Evolutionary conservation across 2,113 vertebrate species (phyloP), one percentile per base, ranked within the genome.

Genomic region (Malurus alboscapulatus): DNA sequence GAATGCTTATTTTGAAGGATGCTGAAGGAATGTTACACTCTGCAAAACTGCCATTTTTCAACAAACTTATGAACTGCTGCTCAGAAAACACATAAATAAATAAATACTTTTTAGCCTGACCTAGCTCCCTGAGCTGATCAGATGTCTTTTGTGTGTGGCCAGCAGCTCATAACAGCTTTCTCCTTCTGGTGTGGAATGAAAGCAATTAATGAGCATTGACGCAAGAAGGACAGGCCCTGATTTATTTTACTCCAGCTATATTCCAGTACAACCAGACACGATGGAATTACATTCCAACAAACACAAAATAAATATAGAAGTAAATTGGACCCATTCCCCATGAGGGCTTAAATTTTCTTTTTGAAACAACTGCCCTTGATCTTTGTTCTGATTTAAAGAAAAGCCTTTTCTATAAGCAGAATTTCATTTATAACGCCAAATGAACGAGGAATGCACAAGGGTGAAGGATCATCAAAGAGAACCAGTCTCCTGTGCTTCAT

Each of bases 191-290:
- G 38, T 73, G 78, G 82, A 91, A 96, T 91, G 75, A 91, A 91
- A 90, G 59, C 85, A 95, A 88, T 88, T 96, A 95, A 84, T 58
- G 82, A 93, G 66, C 88, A 88, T 16, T 95, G 93, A 93, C 26
- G 55, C 82, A 93, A 90, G 78, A 84, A 94, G 51, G 71, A 88
- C 2, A 7, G 38, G 38, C 62, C 61, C 53, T 65, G 58, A 68
- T 94, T 94, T 95, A 76, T 92, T 95, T 95, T 83, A 76, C 71
- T 87, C 42, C 20, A 87, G 40, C 42, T 90, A 18, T 94, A 79
- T 82, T 90, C 32, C 78, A 54, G 40, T 78, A 57, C 50, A 65
- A 47, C 67, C 55, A 62, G 59, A 67, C 90, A 66, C 26, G 34
- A 65, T 86, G 47, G 75, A 93, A 80, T 90, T 80, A 36, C 20